Percentiles rank a stretch among this genome's conserved stretches.
Conservation (phyloP, 2,113 vertebrate species). For the Oryzias melastigma region DNA sequence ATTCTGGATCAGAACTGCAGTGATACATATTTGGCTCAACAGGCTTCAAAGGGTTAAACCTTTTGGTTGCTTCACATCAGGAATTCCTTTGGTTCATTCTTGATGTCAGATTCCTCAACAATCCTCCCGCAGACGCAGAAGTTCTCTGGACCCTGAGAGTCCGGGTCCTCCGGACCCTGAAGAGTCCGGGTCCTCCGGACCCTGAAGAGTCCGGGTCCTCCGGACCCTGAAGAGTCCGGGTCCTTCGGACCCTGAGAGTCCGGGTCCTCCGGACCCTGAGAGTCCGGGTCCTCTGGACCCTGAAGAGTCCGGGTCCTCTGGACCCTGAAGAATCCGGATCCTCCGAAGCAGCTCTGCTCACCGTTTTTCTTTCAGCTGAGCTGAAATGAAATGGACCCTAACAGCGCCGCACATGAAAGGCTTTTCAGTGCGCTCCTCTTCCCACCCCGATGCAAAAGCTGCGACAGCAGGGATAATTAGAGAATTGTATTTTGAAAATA, state of each 20-base stretch:
- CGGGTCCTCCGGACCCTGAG: constrained; percentile 4
- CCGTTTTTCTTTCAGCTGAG: constrained; percentile 15
- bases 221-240: constrained; percentile 10
- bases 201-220: too few relatives aligned
- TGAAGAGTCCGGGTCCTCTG: constrained; percentile 13
- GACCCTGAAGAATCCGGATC: constrained; percentile 12
- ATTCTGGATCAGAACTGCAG: too few relatives aligned
- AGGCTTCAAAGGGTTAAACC: too few relatives aligned
- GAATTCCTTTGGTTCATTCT: neutral
- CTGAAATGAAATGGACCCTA: constrained; percentile 38
- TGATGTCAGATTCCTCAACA: neutral
- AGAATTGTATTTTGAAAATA: constrained; percentile 56
- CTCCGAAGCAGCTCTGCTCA: constrained; percentile 16
- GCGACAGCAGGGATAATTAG: constrained; percentile 52
- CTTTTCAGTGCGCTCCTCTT: constrained; percentile 16
- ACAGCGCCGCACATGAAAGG: constrained; percentile 44
- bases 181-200: constrained; percentile 16
- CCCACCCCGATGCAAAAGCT: constrained; percentile 12
- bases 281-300: constrained; percentile 9
- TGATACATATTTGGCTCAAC: too few relatives aligned
- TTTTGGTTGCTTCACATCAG: too few relatives aligned
- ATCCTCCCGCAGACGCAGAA: neutral
- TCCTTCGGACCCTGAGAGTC: too few relatives aligned
- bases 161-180: constrained; percentile 7
- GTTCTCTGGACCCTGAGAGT: too few relatives aligned